These are phyloP conservation scores for Xenopus petersii DNA, from an alignment of 2,797 vertebrate genomes.

Conservation along the genomic window DNA sequence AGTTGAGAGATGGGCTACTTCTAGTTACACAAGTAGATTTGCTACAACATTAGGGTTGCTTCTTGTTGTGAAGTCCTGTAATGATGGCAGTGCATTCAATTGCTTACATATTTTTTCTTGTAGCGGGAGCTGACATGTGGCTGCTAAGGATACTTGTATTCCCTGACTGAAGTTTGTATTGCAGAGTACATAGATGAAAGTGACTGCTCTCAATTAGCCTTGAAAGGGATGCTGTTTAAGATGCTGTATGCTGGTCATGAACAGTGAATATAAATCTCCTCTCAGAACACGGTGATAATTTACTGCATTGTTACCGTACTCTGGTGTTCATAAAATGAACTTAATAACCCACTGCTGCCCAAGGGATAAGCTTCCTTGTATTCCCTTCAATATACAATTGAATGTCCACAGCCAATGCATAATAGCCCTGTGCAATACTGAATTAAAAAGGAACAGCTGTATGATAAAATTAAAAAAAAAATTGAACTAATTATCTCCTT, in stretches of 20 bases:
- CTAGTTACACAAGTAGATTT: too few relatives aligned
- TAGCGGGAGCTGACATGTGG: neutral
- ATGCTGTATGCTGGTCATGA: constrained; percentile 62
- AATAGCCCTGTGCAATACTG: constrained; percentile 60
- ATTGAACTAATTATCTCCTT: constrained; percentile 63
- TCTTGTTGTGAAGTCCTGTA: neutral
- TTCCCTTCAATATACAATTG: constrained; percentile 53
- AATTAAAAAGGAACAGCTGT: constrained; percentile 63
- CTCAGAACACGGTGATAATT: constrained; percentile 60
- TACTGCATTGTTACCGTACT: constrained; percentile 63
- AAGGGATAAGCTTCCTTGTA: constrained; percentile 55
- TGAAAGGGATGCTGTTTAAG: constrained; percentile 44
- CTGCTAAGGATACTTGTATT: neutral
- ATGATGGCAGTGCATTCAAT: neutral
- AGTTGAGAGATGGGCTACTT: too few relatives aligned
- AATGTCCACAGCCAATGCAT: constrained; percentile 59
- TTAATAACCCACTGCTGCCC: constrained; percentile 65
- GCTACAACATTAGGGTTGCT: neutral
- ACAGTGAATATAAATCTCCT: constrained; percentile 66
- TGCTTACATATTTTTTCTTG: neutral
- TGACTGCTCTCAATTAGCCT: constrained; percentile 44
- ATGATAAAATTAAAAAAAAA: constrained; percentile 55
- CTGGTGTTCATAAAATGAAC: constrained; percentile 67
- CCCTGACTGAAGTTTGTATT: neutral
- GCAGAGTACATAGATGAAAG: constrained; percentile 44